Percentiles rank a stretch among this genome's conserved stretches.
phyloP scores from a whole-genome alignment of 2,113 vertebrate genomes.

The Furnarius figulus region DNA sequence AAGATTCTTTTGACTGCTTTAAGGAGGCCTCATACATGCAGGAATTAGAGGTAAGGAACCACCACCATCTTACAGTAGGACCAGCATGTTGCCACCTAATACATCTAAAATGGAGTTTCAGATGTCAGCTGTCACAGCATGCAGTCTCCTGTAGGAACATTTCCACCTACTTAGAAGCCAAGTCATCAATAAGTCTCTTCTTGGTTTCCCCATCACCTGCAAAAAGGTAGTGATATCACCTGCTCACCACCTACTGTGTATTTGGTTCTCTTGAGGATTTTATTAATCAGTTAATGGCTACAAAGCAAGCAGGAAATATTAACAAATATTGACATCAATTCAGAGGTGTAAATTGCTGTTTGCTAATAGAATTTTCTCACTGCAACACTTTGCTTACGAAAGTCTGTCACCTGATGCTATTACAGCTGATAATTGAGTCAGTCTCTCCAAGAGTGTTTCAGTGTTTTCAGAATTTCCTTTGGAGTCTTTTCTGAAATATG shows the following conservation, averaged over 20 bases:
- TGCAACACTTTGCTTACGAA: not conserved
- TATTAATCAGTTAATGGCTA: constrained; percentile 56
- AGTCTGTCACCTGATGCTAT: constrained; percentile 22
- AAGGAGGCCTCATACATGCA: not conserved
- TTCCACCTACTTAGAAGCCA: not conserved
- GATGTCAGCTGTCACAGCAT: not conserved
- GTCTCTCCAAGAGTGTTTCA: not conserved
- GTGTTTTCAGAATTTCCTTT: not conserved
- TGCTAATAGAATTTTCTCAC: constrained; percentile 39
- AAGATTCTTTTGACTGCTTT: not conserved
- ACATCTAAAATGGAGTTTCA: not conserved
- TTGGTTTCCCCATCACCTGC: not conserved
- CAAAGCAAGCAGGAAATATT: constrained; percentile 1
- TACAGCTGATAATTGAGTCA: constrained; percentile 41
- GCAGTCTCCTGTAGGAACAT: not conserved
- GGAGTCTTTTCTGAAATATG: not conserved
- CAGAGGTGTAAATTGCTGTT: constrained; percentile 55
- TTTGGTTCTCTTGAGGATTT: constrained; percentile 20
- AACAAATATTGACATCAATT: constrained; percentile 33
- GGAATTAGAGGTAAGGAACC: not conserved
- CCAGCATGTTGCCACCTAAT: not conserved
- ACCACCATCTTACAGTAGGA: not conserved
- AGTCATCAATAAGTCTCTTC: not conserved
- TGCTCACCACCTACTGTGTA: not conserved
- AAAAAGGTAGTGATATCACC: constrained; percentile 1